Evolutionary conservation across 2,113 vertebrate genomes (phyloP), one percentile per base, ranked within the genome.

Genomic region (Epinephelus fuscoguttatus): DNA sequence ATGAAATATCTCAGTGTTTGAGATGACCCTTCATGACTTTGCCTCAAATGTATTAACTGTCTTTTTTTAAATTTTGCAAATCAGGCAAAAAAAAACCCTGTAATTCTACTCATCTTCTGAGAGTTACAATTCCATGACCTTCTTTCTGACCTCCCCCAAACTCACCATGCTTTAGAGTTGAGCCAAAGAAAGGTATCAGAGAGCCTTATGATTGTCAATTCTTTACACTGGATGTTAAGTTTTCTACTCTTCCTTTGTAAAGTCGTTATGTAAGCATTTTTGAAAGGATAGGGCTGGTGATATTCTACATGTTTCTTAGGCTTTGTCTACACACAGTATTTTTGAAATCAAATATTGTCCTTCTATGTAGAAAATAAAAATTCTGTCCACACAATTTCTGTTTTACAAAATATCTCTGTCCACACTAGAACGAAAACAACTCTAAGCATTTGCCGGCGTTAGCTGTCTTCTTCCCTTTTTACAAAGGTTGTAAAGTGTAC

Each of bases 21-120:
- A 82, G 70, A 82, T 66, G 52, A 73, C 82, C 61, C 9, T 21
- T 76, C 7, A 0, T 53, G 49, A 53, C 75, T 71, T 76, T 23
- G 42, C 73, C 45, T 13, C 12, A 0, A 72, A 25, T 18, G 12
- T 37, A 23, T 40, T 19, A 72, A 56, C 14, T 6, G 1, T 64
- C 12, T 49, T 40, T 71, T 2, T 73, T 52, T 62, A 55, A 25
- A 57, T 52, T 78, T 71, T 59, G 45, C 27, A 70, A 73, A 66
- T 55, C 25, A 53, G 0, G 3, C 57, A 23, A 73, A 42, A 70
- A 30, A 27, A 67, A 45, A 70, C 2, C 49, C 7, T 47, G 23
- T 60, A 66, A 49, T 42, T 52, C 6, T 15, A 6, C 23, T 55
- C 15, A 17, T 11, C 17, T 40, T 53, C 40, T 50, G 14, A 71